Evolutionary conservation across 2,797 vertebrate genomes (phyloP), one percentile per base, ranked within the genome.

Genomic region (Ptychadena robeensis): DNA sequence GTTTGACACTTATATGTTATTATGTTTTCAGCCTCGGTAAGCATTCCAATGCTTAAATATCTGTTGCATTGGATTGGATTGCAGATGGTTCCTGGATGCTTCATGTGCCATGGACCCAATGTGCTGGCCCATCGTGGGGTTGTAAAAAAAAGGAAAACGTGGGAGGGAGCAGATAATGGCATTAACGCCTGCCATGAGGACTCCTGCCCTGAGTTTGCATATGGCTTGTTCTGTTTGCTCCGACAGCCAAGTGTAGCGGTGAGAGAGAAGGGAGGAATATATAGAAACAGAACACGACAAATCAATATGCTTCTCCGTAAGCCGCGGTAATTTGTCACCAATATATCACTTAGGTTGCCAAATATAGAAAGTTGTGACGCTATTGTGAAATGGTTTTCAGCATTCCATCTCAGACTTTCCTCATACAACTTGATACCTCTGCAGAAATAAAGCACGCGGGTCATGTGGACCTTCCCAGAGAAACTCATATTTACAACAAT

Each of bases 351-450:
- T 67, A 10, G 32, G 65, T 67, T 31, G 7, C 18, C 18, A 67
- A 67, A n/a, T 34, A 67, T 35, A 67, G 65, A 67, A 67, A 35
- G n/a, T 31, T 73, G 70, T 22, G 28, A 73, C 57, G 40, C 28
- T 5, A 30, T 73, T 53, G 15, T 30, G 11, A 73, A 48, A 30
- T 10, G 10, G 9, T 34, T 22, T 66, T 32, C 64, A 18, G 40
- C 40, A 18, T 15, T 44, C 5, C 1, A 53, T 53, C 6, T 6
- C 18, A 1, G 44, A 53, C 1, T 53, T 53, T 22, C 44, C 18
- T 53, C 44, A 53, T 22, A 22, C 5, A 53, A 53, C 18, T 44
- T 15, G 14, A 44, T 44, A 15, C 40, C 12, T n/a, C 44, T 22
- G 15, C 44, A 53, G 44, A 40, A 40, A 40, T 15, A 40, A 40